phyloP scores from a whole-genome alignment of 2,888 invertebrate genomes.

The Stenichneumon culpator region DNA sequence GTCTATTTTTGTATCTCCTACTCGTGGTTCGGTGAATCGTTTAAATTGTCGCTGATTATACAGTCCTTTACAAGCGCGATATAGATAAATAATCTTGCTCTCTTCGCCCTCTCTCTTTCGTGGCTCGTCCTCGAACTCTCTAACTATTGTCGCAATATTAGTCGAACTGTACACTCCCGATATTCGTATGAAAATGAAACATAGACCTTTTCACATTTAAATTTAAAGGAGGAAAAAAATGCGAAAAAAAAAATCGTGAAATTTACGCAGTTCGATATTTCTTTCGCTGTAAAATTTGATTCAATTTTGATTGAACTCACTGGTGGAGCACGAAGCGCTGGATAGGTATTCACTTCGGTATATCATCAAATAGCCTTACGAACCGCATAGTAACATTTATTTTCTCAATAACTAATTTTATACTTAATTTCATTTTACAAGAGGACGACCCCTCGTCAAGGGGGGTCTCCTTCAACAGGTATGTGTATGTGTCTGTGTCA shows the following conservation, averaged over 20 bases:
- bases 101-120: conserved; percentile 14
- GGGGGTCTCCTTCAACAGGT: conserved; percentile 59
- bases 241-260: neutral
- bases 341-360: conserved; percentile 72
- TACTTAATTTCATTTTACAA: conserved; percentile 63
- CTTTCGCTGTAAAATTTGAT: conserved; percentile 38
- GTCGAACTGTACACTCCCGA: conserved; percentile 50
- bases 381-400: conserved; percentile 80
- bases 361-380: conserved; percentile 75
- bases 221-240: conserved; percentile 23
- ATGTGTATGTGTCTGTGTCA: conserved; percentile 48
- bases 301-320: conserved; percentile 56
- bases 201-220: neutral
- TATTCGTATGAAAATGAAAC: conserved; percentile 39
- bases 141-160: conserved; percentile 64
- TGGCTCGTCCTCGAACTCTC: conserved; percentile 22
- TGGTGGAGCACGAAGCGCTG: conserved; percentile 54
- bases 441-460: conserved; percentile 57
- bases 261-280: conserved; percentile 9
- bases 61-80: conserved; percentile 59
- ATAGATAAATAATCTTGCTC: conserved; percentile 61
- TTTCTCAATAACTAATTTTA: conserved; percentile 75
- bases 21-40: conserved; percentile 45
- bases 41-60: conserved; percentile 59
- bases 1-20: conserved; percentile 7